Base-by-base conservation (phyloP, 2,888 invertebrate species). In the Tineola bisselliella region DNA sequence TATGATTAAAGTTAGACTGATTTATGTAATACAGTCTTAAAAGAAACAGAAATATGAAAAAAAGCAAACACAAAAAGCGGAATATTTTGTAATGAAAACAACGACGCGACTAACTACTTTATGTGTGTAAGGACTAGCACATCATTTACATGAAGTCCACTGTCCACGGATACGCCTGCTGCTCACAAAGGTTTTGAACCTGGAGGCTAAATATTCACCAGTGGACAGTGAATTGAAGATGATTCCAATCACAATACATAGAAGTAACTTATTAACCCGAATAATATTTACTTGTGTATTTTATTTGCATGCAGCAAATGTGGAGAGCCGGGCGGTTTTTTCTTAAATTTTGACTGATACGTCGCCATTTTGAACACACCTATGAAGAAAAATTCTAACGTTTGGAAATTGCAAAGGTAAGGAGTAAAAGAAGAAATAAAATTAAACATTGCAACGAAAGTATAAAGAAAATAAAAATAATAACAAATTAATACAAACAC, bases 281-380 rank as follows among this genome's bases (percentile, higher is more conserved):
- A 48, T 2, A 60, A 15, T 60, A 10, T 30, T 25, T 44, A 84
- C 77, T 83, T 84, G 80, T 76, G 76, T 73, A 83, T 79, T 80
- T 82, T 84, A 77, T 82, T 83, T 76, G 81, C 78, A 76, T 83
- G 86, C 74, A 86, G 83, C 79, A 86, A 83, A 75, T 84, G 83
- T 70, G 84, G 82, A 72, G 84, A 77, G 72, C 81, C 82, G 69
- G 83, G 79, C 69, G 81, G 76, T 63, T 82, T 81, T 80, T 82
- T 81, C 71, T 70, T 78, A 77, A 81, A 80, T 79, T 84, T 84
- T 77, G 84, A 80, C 61, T 83, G 79, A 75, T 75, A 76, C 68
- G 70, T 69, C 64, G 72, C 67, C 66, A 69, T 70, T 84, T 79
- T 84, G 80, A 79, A 79, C 72, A 80, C 71, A 84, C 86, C 86